A percentile compares a stretch with the other conserved stretches of the same genome.
These are phyloP conservation scores for Drosophila subobscura DNA, from an alignment of 1,140 invertebrate species.

Conservation along the genomic window DNA sequence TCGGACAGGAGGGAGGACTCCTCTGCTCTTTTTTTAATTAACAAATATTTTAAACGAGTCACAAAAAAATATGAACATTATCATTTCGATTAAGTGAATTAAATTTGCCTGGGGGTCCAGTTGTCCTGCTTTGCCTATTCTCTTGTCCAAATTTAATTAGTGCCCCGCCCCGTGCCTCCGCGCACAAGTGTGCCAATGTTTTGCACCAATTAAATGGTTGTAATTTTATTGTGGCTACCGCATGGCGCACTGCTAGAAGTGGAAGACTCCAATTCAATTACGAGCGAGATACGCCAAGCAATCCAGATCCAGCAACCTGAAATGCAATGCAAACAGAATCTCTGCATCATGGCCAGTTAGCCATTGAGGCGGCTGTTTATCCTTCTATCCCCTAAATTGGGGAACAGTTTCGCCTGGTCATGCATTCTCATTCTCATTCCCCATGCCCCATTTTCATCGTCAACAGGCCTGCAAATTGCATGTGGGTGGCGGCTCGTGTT, in stretches of 20 bases:
- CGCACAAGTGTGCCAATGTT: conserved; percentile 45
- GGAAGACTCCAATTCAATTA: conserved; percentile 42
- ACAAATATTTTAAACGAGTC: conserved; percentile 42
- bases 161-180: no score
- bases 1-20: conserved; percentile 14
- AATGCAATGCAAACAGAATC: conserved; percentile 38
- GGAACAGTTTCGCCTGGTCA: conserved; percentile 5
- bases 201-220: conserved; percentile 62
- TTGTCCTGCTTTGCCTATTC: conserved; percentile 27
- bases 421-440: conserved; percentile 39
- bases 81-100: conserved; percentile 67
- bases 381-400: neutral
- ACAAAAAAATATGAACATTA: conserved; percentile 33
- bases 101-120: conserved; percentile 56
- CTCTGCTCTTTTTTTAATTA: conserved; percentile 63
- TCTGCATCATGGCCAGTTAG: no score
- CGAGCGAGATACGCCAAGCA: neutral
- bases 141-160: conserved; percentile 60
- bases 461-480: conserved; percentile 40
- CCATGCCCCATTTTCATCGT: conserved; percentile 18
- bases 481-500: conserved; percentile 24
- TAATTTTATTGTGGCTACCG: conserved; percentile 39
- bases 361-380: conserved; percentile 44
- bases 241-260: neutral
- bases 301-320: neutral